These are phyloP conservation scores for Lipotes vexillifer DNA, from an alignment of 2,113 vertebrate species.

Conservation along the genomic window DNA sequence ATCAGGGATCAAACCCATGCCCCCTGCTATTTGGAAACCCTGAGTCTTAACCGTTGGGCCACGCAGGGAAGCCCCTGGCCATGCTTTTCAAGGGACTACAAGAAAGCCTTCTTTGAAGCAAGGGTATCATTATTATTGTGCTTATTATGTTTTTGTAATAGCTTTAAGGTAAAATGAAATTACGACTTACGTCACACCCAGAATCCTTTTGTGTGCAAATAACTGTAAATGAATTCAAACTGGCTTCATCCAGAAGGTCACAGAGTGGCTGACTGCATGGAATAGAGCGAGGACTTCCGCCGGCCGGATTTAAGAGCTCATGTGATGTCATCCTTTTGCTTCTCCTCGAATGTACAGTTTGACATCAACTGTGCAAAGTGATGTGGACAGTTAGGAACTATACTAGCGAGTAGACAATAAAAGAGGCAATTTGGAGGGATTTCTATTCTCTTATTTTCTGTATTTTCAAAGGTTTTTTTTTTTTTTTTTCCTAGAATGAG, in stretches of 20 bases:
- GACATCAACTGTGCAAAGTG: not conserved
- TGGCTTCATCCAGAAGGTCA: accelerated
- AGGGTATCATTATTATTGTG: no score
- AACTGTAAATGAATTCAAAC: not conserved
- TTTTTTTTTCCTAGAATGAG: not conserved
- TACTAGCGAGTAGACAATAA: accelerated
- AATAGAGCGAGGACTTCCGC: accelerated
- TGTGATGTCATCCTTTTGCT: no score
- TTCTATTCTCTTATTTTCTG: not conserved
- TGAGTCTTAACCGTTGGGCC: no score
- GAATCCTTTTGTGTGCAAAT: not conserved
- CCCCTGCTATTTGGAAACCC: no score
- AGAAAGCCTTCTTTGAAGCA: not conserved
- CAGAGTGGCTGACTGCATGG: accelerated
- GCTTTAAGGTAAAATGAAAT: not conserved
- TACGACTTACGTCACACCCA: not conserved
- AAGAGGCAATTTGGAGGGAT: not conserved
- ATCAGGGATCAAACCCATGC: no score
- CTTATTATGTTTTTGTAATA: not conserved
- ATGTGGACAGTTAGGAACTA: not conserved
- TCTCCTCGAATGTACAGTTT: not conserved
- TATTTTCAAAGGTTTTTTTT: no score
- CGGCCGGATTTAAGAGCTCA: not conserved
- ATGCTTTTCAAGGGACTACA: not conserved
- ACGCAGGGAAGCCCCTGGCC: no score